Percentiles rank a stretch among this genome's conserved stretches.
Evolutionary conservation across 2,113 vertebrate species (phyloP).

Genomic region (Lepisosteus osseus): DNA sequence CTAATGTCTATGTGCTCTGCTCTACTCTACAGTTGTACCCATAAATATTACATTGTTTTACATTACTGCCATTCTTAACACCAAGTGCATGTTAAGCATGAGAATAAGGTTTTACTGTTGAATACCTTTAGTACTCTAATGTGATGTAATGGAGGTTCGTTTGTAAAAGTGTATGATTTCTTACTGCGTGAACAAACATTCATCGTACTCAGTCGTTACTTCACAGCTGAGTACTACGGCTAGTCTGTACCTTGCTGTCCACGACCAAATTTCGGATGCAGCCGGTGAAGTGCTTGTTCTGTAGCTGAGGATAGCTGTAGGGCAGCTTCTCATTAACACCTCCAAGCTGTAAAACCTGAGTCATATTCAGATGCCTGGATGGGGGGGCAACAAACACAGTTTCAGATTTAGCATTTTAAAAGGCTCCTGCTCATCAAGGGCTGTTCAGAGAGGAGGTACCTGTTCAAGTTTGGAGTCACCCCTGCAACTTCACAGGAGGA

Average conservation of each 20-base stretch:
- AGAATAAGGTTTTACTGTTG: not conserved
- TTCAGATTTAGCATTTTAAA: not conserved
- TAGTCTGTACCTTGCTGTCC: constrained; percentile 77
- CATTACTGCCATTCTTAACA: not conserved
- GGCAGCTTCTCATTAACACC: constrained; percentile 80
- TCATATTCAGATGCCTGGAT: constrained; percentile 71
- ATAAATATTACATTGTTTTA: not conserved
- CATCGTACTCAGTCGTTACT: too few species aligned
- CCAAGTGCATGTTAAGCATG: not conserved
- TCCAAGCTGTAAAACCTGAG: constrained; percentile 80
- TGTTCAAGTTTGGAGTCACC: constrained; percentile 64
- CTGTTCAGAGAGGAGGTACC: constrained; percentile 47
- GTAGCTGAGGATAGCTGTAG: constrained; percentile 75
- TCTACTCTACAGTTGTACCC: not conserved
- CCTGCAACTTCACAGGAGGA: constrained; percentile 71
- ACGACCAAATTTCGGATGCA: constrained; percentile 79
- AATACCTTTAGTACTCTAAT: not conserved
- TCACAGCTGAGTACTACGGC: too few species aligned
- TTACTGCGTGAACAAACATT: too few species aligned
- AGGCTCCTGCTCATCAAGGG: not conserved
- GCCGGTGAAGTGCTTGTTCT: constrained; percentile 81
- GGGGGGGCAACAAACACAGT: constrained; percentile 29
- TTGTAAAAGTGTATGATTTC: too few species aligned
- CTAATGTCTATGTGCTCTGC: too few species aligned
- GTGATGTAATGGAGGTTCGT: not conserved